Evolutionary conservation across 2,113 vertebrate species (phyloP).

Genomic region (Clupea harengus): DNA sequence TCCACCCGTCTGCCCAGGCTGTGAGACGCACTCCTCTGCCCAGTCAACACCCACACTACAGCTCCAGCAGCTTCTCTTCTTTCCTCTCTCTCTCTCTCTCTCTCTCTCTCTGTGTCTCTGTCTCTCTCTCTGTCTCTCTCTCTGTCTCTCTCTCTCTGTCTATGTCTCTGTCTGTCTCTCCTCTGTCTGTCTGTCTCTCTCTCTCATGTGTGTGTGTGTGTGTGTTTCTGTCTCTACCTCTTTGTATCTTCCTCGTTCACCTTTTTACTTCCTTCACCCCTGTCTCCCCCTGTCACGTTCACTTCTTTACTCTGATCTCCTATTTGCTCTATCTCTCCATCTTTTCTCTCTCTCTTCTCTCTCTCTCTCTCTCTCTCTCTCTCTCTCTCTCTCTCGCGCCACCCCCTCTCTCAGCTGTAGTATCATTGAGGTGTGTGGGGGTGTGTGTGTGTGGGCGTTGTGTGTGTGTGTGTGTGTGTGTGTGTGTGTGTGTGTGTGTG

Average conservation of each 20-base stretch:
- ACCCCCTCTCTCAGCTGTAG: too few species aligned
- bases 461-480: too few species aligned
- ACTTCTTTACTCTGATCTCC: not conserved
- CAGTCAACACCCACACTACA: constrained; percentile 13
- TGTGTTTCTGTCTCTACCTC: too few species aligned
- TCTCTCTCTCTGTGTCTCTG: constrained; percentile 23
- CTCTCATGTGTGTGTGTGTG: constrained; percentile 16
- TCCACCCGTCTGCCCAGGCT: constrained; percentile 22
- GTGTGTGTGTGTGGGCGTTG: too few species aligned
- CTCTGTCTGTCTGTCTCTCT: not conserved
- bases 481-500: too few species aligned
- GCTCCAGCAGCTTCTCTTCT: not conserved
- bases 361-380: not conserved
- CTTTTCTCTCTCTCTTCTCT: constrained; percentile 18
- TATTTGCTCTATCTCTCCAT: constrained; percentile 6
- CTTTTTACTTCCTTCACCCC: not conserved
- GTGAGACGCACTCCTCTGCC: not conserved
- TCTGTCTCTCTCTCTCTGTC: not conserved
- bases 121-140: not conserved
- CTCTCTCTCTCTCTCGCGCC: not conserved
- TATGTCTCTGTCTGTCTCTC: not conserved
- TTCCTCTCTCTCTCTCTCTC: constrained; percentile 32
- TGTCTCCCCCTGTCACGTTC: not conserved
- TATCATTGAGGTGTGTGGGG: too few species aligned
- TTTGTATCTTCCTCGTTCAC: not conserved